These are phyloP conservation scores for Nomia melanderi DNA, from an alignment of 1,140 invertebrate genomes.

Conservation along the genomic window DNA sequence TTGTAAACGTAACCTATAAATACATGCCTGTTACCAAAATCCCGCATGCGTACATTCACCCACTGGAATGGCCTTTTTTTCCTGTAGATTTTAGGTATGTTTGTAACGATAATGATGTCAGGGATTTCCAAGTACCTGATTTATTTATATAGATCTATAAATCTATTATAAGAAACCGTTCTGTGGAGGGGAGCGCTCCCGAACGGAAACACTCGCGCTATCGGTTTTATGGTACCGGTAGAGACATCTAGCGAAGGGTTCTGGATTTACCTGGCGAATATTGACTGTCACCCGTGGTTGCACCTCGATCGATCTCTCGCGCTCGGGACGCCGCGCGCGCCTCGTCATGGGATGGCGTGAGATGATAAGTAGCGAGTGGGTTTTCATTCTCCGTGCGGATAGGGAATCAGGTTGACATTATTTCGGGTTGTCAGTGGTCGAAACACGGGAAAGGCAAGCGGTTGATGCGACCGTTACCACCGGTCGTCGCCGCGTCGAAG, in stretches of 20 bases:
- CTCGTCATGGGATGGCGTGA: constrained; percentile 33
- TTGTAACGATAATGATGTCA: background rate
- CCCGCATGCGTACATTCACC: background rate
- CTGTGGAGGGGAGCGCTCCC: background rate
- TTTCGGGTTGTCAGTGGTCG: background rate
- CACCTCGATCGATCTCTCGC: constrained; percentile 37
- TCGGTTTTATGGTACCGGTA: background rate
- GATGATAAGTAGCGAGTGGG: background rate
- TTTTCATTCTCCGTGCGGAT: background rate
- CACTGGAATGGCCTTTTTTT: background rate
- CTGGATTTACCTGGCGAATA: background rate
- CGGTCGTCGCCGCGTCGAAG: constrained; percentile 18
- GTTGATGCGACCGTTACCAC: background rate
- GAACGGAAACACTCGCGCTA: constrained; percentile 5
- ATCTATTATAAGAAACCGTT: constrained; percentile 24
- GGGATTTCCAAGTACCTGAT: background rate
- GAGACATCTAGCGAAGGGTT: constrained; percentile 24
- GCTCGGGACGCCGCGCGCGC: background rate
- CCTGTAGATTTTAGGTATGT: background rate
- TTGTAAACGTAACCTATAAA: constrained; percentile 15
- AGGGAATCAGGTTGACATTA: background rate
- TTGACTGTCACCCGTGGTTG: background rate
- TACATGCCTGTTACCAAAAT: too few relatives aligned
- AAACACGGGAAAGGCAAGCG: background rate
- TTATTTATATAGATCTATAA: constrained; percentile 17